Percentiles rank a stretch among this genome's conserved stretches.
These are phyloP conservation scores for Synanthedon formicaeformis DNA, from an alignment of 2,888 invertebrate species.

Conservation along the genomic window DNA sequence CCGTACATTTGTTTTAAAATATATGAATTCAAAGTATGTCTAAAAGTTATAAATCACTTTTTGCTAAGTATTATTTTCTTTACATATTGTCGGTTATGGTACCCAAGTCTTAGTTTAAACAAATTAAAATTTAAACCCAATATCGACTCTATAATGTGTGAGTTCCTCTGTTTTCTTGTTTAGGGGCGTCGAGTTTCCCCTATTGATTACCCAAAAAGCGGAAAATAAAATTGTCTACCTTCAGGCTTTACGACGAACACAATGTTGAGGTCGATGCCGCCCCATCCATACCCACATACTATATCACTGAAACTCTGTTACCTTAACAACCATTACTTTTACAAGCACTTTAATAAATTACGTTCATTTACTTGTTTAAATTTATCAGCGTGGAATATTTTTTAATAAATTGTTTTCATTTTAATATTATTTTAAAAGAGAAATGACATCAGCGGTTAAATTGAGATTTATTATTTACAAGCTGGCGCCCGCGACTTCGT, in stretches of 20 bases:
- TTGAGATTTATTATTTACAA: too few species aligned
- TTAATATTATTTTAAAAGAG: too few species aligned
- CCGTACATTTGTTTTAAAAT: neutral
- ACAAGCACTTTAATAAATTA: slow-evolving; percentile 48
- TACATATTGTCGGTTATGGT: too few species aligned
- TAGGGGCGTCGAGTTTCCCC: slow-evolving; percentile 58
- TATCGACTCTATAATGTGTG: slow-evolving; percentile 24
- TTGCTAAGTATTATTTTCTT: neutral
- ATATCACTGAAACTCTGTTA: slow-evolving; percentile 22
- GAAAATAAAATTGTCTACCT: slow-evolving; percentile 64
- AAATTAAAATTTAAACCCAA: too few species aligned
- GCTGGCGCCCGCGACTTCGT: too few species aligned
- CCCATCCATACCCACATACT: slow-evolving; percentile 10
- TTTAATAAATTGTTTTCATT: too few species aligned
- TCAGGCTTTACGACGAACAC: slow-evolving; percentile 31
- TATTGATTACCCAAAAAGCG: slow-evolving; percentile 70
- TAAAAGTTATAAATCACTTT: slow-evolving; percentile 5
- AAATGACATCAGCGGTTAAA: too few species aligned
- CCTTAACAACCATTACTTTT: slow-evolving; percentile 4
- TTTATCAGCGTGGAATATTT: neutral
- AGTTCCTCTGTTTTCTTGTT: slow-evolving; percentile 30
- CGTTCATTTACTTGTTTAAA: slow-evolving; percentile 16
- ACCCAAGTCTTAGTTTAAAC: too few species aligned
- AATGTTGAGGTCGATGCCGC: slow-evolving; percentile 31
- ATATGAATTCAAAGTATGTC: neutral